These are phyloP conservation scores for Cheilosia soror DNA, from an alignment of 2,888 invertebrate species.

Conservation along the genomic window DNA sequence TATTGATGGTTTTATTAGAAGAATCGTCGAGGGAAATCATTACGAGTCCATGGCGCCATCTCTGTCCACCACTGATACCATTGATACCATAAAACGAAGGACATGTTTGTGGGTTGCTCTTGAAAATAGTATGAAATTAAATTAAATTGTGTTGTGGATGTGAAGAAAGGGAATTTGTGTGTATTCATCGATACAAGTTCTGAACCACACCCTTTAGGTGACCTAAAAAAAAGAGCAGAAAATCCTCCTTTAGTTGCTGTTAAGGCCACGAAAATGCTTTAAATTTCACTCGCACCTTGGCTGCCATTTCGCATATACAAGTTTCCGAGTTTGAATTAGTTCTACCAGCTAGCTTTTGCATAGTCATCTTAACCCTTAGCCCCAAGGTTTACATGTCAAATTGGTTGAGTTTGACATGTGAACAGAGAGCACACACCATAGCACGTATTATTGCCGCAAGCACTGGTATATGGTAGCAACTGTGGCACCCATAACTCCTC, in stretches of 20 bases:
- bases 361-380: background rate
- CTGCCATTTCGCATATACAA: too few relatives aligned
- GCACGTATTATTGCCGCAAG: background rate
- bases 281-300: too few relatives aligned
- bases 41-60: background rate
- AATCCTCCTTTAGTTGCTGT: too few relatives aligned
- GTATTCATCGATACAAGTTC: too few relatives aligned
- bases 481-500: background rate
- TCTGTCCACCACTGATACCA: background rate
- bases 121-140: background rate
- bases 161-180: too few relatives aligned
- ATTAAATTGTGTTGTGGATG: background rate
- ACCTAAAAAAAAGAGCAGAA: too few relatives aligned
- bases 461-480: background rate
- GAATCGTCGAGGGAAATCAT: conserved; percentile 9
- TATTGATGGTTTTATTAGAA: conserved; percentile 6
- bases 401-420: background rate
- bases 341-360: too few relatives aligned
- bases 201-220: too few relatives aligned
- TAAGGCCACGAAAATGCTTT: too few relatives aligned
- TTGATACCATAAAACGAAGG: conserved; percentile 2
- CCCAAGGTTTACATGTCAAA: background rate
- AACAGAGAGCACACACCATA: background rate
- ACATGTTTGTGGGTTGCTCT: background rate
- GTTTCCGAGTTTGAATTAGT: background rate